Evolutionary conservation across 1,140 invertebrate species (phyloP).

Genomic region (Elymnias hypermnestra): DNA sequence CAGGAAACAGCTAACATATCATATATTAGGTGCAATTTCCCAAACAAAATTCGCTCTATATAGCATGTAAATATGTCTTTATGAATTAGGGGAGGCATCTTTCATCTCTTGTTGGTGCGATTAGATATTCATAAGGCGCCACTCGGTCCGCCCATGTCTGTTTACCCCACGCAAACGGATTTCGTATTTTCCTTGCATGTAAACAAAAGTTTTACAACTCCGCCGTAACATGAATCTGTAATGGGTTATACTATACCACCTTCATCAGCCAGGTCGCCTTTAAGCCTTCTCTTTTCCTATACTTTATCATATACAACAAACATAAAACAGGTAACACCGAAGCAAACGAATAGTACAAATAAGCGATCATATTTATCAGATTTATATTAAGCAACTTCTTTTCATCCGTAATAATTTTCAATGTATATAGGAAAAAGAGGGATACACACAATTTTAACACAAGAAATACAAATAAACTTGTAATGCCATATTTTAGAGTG

Average conservation of each 20-base stretch:
- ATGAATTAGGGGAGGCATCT: constrained; percentile 53
- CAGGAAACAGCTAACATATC: no score
- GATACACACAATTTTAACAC: no score
- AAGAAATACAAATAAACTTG: no score
- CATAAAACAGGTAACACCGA: no score
- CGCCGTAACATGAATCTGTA: constrained; percentile 49
- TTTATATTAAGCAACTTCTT: no score
- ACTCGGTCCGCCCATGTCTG: constrained; percentile 29
- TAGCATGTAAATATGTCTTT: constrained; percentile 55
- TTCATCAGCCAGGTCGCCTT: not conserved
- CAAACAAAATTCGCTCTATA: constrained; percentile 29
- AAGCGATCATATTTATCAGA: no score
- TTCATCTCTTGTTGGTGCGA: constrained; percentile 55
- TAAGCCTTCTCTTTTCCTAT: no score
- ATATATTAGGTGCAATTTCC: constrained; percentile 14
- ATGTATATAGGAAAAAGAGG: no score
- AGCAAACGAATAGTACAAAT: no score
- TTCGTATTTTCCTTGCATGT: constrained; percentile 43
- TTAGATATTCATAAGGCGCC: constrained; percentile 65
- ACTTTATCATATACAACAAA: no score
- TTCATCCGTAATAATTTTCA: no score
- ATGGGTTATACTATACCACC: constrained; percentile 19
- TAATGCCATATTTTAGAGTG: no score
- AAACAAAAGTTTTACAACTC: constrained; percentile 51
- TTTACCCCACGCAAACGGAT: constrained; percentile 35